Percentiles rank a stretch among this genome's conserved stretches.
Conservation (phyloP, 2,113 vertebrate species). For the Phrynocephalus versicolor region DNA sequence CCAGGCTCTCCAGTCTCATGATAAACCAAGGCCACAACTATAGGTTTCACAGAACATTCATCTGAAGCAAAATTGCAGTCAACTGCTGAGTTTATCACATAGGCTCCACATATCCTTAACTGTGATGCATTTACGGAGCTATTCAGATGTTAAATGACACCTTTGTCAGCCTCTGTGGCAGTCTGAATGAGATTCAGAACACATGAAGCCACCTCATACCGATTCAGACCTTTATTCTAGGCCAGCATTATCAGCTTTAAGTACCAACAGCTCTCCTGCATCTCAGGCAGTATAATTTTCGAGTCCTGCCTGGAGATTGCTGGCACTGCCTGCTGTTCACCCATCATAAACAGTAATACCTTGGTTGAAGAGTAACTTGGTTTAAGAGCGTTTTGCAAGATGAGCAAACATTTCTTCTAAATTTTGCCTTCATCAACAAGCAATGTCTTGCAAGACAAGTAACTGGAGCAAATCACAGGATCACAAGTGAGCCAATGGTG, state of each 20-base stretch:
- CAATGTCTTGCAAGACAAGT: too few relatives aligned
- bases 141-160: neutral
- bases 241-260: neutral
- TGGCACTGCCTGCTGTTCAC: neutral
- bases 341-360: too few relatives aligned
- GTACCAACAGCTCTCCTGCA: neutral
- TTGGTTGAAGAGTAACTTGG: too few relatives aligned
- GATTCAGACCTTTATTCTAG: neutral
- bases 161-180: neutral
- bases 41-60: neutral
- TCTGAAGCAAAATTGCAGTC: neutral
- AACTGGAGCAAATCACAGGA: too few relatives aligned
- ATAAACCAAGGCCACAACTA: neutral
- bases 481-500: too few relatives aligned
- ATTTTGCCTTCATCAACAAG: too few relatives aligned
- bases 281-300: neutral
- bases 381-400: too few relatives aligned
- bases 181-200: slow-evolving; percentile 2
- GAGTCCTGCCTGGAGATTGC: neutral
- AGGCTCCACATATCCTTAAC: neutral
- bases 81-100: neutral
- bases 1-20: neutral
- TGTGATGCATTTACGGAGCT: neutral
- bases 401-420: too few relatives aligned
- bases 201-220: neutral